Conservation (phyloP, 2,113 vertebrate genomes). For the Megaptera novaeangliae region DNA sequence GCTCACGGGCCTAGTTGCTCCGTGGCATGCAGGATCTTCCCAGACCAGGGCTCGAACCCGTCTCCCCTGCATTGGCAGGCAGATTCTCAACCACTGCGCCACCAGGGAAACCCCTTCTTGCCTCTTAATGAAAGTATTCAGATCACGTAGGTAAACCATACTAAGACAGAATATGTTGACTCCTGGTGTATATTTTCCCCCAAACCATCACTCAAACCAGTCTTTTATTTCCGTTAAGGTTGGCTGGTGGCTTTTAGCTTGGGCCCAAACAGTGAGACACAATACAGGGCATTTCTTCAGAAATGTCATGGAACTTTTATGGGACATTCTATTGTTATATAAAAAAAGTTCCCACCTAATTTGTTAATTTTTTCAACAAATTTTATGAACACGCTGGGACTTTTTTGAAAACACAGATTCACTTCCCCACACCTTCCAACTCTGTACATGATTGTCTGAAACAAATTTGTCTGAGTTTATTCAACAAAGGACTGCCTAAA, state of each 20-base stretch:
- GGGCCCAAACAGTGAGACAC: neutral
- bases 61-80: no score
- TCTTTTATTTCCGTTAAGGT: neutral
- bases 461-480: neutral
- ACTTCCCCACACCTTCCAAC: neutral
- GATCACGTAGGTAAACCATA: neutral
- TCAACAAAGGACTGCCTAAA: slow-evolving; percentile 14
- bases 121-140: neutral
- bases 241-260: neutral
- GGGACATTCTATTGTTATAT: neutral
- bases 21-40: no score
- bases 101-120: neutral
- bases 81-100: no score
- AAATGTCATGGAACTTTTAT: neutral
- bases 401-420: neutral
- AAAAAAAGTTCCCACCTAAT: neutral
- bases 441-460: neutral
- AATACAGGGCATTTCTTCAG: neutral
- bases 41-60: no score
- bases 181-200: neutral
- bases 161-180: neutral
- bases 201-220: neutral
- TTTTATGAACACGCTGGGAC: neutral
- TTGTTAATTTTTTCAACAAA: slow-evolving; percentile 4
- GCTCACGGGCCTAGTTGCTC: no score